Evolutionary conservation across 1,140 invertebrate species (phyloP).

Genomic region (Halesus radiatus): DNA sequence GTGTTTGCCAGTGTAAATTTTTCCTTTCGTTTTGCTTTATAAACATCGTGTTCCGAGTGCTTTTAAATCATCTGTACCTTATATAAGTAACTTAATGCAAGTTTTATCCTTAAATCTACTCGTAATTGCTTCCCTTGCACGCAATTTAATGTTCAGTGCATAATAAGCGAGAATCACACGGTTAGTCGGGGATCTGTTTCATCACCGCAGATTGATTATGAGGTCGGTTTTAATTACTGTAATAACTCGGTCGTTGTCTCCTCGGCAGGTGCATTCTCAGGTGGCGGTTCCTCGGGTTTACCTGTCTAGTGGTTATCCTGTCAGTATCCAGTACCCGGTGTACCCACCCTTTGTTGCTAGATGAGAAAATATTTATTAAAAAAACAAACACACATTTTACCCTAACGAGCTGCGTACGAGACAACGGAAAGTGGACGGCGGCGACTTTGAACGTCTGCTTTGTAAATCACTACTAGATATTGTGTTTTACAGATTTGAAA

Average conservation of each 20-base stretch:
- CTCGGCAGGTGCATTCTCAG: neutral
- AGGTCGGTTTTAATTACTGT: constrained; percentile 18
- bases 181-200: constrained; percentile 2
- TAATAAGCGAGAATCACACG: constrained; percentile 25
- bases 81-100: neutral
- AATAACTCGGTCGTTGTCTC: constrained; percentile 16
- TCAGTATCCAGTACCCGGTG: neutral
- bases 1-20: neutral
- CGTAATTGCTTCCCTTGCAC: constrained; percentile 16
- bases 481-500: no score
- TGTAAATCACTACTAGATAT: no score
- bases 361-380: neutral
- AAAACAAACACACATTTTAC: neutral
- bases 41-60: neutral
- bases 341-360: neutral
- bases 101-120: constrained; percentile 21
- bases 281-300: neutral
- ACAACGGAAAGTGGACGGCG: no score
- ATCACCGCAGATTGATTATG: constrained; percentile 15
- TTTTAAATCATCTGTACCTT: neutral
- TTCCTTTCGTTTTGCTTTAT: no score
- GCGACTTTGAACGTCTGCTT: no score
- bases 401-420: constrained; percentile 2
- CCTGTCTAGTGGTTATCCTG: neutral
- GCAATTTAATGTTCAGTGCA: neutral